Base-by-base conservation (phyloP, 2,113 vertebrate genomes). In the Mesocricetus auratus region DNA sequence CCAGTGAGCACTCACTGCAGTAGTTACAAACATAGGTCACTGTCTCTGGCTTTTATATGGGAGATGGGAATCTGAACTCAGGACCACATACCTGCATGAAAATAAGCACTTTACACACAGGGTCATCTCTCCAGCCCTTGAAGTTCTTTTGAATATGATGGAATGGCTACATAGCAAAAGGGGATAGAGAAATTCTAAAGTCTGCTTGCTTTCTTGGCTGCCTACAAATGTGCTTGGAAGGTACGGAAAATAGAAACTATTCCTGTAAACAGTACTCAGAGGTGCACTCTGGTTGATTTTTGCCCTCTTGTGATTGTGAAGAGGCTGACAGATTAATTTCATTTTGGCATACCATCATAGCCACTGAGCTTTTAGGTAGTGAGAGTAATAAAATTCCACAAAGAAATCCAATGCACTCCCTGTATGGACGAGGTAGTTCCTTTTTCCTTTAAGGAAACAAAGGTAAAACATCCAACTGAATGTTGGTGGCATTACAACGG, bases 301-400 rank as follows among this genome's bases (percentile, higher is more conserved):
- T 87, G 77, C 82, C 56, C 62, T 86, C 47, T 31, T 93, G 56
- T 93, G 90, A 78, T 79, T 89, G 66, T 78, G 58, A 87, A 58
- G 50, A 64, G 58, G 56, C 95, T 82, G 69, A 86, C 39, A 95
- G 89, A 68, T 90, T 94, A 75, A 71, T 90, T 96, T 81, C 60
- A 24, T 74, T 62, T 71, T 81, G 89, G 53, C 74, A 96, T 13
- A 53, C 56, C 73, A 73, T 78, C 64, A 7, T 47, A 86, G 89
- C 36, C 26, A 56, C 21, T 73, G 91, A 58, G 62, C 74, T 95
- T 93, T 74, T 36, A 86, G 86, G 60, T 47, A 93, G 81, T 60
- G 71, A 47, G 53, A 90, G 78, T 50, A 92, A 97, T 75, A 83
- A 89, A 95, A 95, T 69, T 93, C 53, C 78, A 93, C 90, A 91